A percentile compares a stretch with the other conserved stretches of the same genome.
Evolutionary conservation across 2,797 vertebrate species (phyloP).

Genomic region (Aphelocoma californica): DNA sequence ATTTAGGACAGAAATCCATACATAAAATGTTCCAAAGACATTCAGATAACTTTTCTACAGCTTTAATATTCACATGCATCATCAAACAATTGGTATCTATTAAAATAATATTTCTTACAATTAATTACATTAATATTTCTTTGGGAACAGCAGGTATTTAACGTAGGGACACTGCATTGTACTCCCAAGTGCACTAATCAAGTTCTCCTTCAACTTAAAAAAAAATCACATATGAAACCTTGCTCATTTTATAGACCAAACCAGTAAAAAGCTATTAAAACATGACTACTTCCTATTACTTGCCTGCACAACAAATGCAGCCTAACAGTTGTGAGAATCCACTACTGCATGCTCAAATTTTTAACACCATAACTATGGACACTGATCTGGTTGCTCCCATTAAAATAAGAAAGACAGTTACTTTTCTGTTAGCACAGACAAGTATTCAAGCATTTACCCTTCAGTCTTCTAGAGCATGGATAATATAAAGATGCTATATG

Average conservation of each 20-base stretch:
- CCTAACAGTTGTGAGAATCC: background rate
- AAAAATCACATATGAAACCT: background rate
- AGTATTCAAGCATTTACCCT: background rate
- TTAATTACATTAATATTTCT: background rate
- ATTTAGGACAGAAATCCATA: background rate
- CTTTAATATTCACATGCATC: background rate
- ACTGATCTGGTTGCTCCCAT: accelerated
- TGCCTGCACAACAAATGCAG: background rate
- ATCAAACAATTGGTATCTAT: background rate
- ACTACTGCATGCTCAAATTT: background rate
- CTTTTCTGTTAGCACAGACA: background rate
- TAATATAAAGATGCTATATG: background rate
- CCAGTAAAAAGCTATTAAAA: background rate
- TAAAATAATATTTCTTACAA: background rate
- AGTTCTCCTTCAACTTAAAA: background rate
- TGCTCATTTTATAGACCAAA: background rate
- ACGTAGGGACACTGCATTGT: background rate
- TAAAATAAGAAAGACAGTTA: background rate
- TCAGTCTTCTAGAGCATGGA: background rate
- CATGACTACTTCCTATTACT: background rate
- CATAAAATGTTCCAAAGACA: background rate
- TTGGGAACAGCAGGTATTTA: background rate
- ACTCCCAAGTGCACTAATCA: background rate
- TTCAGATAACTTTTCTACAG: background rate
- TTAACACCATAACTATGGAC: background rate